Percentiles rank a stretch among this genome's conserved stretches.
phyloP scores from a whole-genome alignment of 1,140 invertebrate species.

The Drosophila kanapiae region DNA sequence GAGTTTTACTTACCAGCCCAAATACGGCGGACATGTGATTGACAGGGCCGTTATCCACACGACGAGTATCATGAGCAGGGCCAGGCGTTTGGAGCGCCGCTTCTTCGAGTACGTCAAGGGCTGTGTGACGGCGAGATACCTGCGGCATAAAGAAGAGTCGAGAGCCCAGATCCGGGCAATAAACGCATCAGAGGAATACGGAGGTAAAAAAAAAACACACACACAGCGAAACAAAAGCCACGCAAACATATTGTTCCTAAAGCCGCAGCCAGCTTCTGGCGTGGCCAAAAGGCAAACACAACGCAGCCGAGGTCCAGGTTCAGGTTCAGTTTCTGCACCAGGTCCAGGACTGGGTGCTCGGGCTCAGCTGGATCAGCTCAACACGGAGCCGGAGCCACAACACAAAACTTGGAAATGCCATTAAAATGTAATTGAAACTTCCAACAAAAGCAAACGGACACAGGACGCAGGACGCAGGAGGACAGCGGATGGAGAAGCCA shows the following conservation, averaged over 20 bases:
- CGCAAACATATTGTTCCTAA: slow-evolving; percentile 73
- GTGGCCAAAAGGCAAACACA: slow-evolving; percentile 51
- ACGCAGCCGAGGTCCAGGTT: slow-evolving; percentile 7
- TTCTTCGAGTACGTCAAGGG: slow-evolving; percentile 92
- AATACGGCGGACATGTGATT: slow-evolving; percentile 93
- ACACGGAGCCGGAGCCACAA: slow-evolving; percentile 49
- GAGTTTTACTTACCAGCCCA: slow-evolving; percentile 89
- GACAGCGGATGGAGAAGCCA: slow-evolving; percentile 4
- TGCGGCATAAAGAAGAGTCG: slow-evolving; percentile 47
- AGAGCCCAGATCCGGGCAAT: slow-evolving; percentile 31
- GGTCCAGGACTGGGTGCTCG: neutral
- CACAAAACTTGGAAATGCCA: slow-evolving; percentile 78
- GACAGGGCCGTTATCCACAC: slow-evolving; percentile 93
- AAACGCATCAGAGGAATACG: slow-evolving; percentile 34
- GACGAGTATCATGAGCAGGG: slow-evolving; percentile 91
- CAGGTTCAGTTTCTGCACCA: slow-evolving; percentile 8
- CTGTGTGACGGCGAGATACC: slow-evolving; percentile 95
- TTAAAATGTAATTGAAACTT: slow-evolving; percentile 85
- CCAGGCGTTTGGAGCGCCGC: slow-evolving; percentile 91
- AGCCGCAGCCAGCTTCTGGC: slow-evolving; percentile 51
- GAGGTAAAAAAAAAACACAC: slow-evolving; percentile 23
- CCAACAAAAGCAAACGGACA: slow-evolving; percentile 61
- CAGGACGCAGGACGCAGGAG: slow-evolving; percentile 1
- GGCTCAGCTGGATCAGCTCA: slow-evolving; percentile 40
- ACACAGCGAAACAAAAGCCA: slow-evolving; percentile 72